Base-by-base conservation (phyloP, 2,888 invertebrate genomes). In the Perithous albicinctus region DNA sequence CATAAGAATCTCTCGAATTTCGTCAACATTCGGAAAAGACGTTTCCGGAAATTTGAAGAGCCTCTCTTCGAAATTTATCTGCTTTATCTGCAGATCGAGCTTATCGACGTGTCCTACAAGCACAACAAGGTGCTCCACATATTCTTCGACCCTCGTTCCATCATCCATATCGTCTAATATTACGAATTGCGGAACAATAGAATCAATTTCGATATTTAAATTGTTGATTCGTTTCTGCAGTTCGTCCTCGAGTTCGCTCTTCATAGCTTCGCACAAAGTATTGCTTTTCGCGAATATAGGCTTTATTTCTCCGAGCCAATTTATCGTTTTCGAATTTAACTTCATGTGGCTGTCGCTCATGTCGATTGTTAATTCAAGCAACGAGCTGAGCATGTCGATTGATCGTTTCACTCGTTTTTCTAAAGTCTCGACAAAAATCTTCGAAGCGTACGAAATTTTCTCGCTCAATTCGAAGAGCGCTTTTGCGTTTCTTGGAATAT, bases 31-130 rank as follows among this genome's bases (percentile, higher is more conserved):
- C 0, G 94, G 93, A 87, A 94, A 95, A 0, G 90, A 89, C 5
- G 94, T 94, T 66, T 94, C 91, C 0, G 94, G 94, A 87, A 94
- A 94, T 87, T 94, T 95, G 86, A 95, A 95, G 12, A 95, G 90
- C 1, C 90, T 92, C 86, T 95, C 95, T 88, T 95, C 95, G 86
- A 94, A 92, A 87, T 95, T 95, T 48, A 95, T 94, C 93, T 93
- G 93, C 18, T 89, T 86, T 77, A 94, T 94, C 76, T 93, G 92
- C 51, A 93, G 92, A 74, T 94, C 93, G 2, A 94, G 90, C 10
- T 93, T 91, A 23, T 91, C 89, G 26, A 95, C 91, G 80, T 94
- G 92, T 67, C 93, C 93, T 79, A 94, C 93, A 0, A 95, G 92
- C 85, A 83, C 78, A 15, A 82, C 75, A 18, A 95, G 92, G 87